phyloP scores from a whole-genome alignment of 2,113 vertebrate genomes.

The Vidua macroura region DNA sequence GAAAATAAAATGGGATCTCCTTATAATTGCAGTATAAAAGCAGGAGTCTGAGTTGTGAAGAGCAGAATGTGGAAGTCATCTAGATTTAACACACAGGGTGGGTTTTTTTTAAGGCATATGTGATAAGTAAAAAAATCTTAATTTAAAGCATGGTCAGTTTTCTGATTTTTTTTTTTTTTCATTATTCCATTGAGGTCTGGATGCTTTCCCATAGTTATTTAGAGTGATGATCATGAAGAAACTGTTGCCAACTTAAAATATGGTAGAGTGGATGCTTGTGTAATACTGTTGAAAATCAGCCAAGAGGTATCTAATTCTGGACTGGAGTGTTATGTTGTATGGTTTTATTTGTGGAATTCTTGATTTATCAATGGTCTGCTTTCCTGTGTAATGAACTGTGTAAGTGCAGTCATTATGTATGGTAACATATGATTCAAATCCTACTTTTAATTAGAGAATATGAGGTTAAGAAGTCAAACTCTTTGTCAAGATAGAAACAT shows the following conservation, averaged over 20 bases:
- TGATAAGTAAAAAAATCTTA: background rate
- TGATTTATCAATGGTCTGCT: background rate
- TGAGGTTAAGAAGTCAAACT: background rate
- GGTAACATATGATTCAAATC: background rate
- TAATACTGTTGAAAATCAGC: conserved; percentile 27
- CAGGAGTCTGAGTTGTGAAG: background rate
- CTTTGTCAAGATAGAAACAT: background rate
- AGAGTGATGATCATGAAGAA: background rate
- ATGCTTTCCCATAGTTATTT: conserved; percentile 8
- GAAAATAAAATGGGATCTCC: background rate
- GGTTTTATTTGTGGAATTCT: conserved; percentile 1
- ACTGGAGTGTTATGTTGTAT: background rate
- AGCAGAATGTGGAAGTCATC: background rate
- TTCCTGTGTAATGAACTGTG: background rate
- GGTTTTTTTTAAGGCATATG: background rate
- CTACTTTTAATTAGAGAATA: background rate
- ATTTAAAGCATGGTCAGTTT: background rate
- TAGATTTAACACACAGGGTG: background rate
- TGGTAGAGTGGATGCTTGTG: background rate
- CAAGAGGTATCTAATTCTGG: background rate
- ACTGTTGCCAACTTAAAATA: conserved; percentile 28
- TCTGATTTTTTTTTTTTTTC: background rate
- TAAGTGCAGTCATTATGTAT: background rate
- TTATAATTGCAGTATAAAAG: background rate
- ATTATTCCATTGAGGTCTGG: background rate